These are phyloP conservation scores for Oncorhynchus kisutch DNA, from an alignment of 2,113 vertebrate species.

Conservation along the genomic window DNA sequence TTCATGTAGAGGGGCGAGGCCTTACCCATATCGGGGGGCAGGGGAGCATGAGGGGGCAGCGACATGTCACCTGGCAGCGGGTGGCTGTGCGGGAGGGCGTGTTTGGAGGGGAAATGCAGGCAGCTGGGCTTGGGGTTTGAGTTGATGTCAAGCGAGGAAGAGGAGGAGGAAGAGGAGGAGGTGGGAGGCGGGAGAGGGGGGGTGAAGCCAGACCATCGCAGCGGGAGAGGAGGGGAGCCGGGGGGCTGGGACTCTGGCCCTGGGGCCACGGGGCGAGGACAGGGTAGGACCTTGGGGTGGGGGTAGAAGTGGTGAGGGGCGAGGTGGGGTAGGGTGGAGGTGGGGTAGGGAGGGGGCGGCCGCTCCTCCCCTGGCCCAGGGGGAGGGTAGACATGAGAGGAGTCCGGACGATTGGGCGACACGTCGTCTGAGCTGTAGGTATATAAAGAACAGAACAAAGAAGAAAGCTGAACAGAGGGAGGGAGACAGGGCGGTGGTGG, in stretches of 20 bases:
- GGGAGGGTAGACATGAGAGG: slow-evolving; percentile 75
- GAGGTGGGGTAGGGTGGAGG: slow-evolving; percentile 58
- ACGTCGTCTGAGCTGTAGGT: slow-evolving; percentile 83
- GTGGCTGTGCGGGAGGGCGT: slow-evolving; percentile 45
- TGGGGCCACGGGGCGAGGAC: slow-evolving; percentile 74
- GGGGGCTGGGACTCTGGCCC: slow-evolving; percentile 76
- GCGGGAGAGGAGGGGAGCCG: slow-evolving; percentile 66
- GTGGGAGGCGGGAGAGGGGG: slow-evolving; percentile 71
- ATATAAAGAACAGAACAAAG: slow-evolving; percentile 73
- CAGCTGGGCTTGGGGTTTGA: slow-evolving; percentile 81
- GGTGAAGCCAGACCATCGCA: slow-evolving; percentile 76
- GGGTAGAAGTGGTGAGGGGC: slow-evolving; percentile 70
- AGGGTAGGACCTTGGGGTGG: slow-evolving; percentile 72
- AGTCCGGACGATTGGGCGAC: slow-evolving; percentile 81
- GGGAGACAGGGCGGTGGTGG: slow-evolving; percentile 37
- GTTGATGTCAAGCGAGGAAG: slow-evolving; percentile 80
- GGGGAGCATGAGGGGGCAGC: slow-evolving; percentile 67
- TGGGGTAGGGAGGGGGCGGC: slow-evolving; percentile 73
- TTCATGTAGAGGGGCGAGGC: slow-evolving; percentile 80
- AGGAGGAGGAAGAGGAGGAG: slow-evolving; percentile 74
- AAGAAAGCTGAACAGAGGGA: slow-evolving; percentile 70
- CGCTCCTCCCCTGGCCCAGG: slow-evolving; percentile 76
- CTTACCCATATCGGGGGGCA: slow-evolving; percentile 65
- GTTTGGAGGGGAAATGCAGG: slow-evolving; percentile 80
- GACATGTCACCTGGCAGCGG: slow-evolving; percentile 63